These are phyloP conservation scores for Bombus ignitus DNA, from an alignment of 1,140 invertebrate genomes.

Conservation along the genomic window DNA sequence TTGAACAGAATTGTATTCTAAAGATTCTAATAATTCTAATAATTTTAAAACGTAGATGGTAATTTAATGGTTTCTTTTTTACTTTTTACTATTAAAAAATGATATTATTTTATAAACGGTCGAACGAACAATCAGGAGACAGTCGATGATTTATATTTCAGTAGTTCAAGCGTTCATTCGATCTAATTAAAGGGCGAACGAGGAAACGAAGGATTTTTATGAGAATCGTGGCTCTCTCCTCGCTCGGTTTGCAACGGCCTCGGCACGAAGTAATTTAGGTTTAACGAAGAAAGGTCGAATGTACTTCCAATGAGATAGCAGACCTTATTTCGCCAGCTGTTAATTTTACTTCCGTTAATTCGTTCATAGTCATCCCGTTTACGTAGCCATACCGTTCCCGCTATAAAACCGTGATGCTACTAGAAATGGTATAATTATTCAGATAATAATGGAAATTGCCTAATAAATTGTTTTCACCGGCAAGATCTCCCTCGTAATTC, in stretches of 20 bases:
- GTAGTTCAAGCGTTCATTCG: background rate
- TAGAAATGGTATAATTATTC: too few relatives aligned
- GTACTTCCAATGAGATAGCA: constrained; percentile 40
- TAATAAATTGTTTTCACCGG: too few relatives aligned
- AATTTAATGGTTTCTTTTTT: too few relatives aligned
- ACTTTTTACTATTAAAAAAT: too few relatives aligned
- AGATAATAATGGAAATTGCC: too few relatives aligned
- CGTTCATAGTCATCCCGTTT: background rate
- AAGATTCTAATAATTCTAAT: too few relatives aligned
- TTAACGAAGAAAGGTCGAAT: constrained; percentile 53
- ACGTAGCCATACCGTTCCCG: background rate
- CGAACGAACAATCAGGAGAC: background rate
- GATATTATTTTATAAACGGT: background rate
- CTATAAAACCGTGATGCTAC: background rate
- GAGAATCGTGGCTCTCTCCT: constrained; percentile 30
- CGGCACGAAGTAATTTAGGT: constrained; percentile 22
- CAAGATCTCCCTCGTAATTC: background rate
- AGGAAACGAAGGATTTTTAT: constrained; percentile 48
- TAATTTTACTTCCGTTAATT: constrained; percentile 42
- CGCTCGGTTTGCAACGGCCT: too few relatives aligned
- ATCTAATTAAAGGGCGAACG: constrained; percentile 40
- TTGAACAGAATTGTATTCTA: too few relatives aligned
- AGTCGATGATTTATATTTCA: constrained; percentile 5
- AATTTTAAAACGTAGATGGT: too few relatives aligned
- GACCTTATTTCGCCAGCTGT: constrained; percentile 47